A percentile compares a stretch with the other conserved stretches of the same genome.
These are phyloP conservation scores for Morinoia aosen DNA, from an alignment of 2,888 invertebrate genomes.

Conservation along the genomic window DNA sequence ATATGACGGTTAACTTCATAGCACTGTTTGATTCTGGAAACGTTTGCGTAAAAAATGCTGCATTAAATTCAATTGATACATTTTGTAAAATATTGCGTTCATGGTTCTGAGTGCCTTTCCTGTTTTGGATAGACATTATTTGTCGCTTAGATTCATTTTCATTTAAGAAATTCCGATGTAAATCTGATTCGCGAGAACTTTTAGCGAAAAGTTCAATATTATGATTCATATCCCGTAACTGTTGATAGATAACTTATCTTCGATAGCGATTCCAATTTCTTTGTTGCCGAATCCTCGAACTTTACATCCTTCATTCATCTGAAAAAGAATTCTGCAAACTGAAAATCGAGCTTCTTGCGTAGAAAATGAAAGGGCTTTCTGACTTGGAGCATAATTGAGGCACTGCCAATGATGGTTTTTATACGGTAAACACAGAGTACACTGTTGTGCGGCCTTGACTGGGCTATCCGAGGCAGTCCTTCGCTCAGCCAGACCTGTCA, in stretches of 20 bases:
- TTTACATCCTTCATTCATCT: constrained; percentile 32
- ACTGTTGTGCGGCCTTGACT: constrained; percentile 32
- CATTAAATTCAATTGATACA: background rate
- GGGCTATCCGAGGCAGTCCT: background rate
- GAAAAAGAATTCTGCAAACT: background rate
- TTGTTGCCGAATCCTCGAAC: background rate
- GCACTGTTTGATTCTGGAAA: too few species aligned
- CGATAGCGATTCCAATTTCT: background rate
- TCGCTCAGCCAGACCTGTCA: background rate
- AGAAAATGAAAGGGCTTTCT: constrained; percentile 2
- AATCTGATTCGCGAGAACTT: background rate
- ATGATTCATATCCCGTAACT: background rate
- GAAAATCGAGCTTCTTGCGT: constrained; percentile 20
- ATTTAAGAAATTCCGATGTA: background rate
- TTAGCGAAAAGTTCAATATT: background rate
- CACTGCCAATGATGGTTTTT: background rate
- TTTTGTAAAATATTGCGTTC: background rate
- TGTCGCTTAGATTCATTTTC: background rate
- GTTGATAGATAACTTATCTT: background rate
- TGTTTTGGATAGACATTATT: background rate
- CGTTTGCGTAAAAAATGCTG: background rate
- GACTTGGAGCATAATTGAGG: constrained; percentile 11
- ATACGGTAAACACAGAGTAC: constrained; percentile 25
- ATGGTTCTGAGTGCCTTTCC: background rate
- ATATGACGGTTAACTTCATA: too few species aligned